Base-by-base conservation (phyloP, 2,888 invertebrate species). In the Drosophila dives region DNA sequence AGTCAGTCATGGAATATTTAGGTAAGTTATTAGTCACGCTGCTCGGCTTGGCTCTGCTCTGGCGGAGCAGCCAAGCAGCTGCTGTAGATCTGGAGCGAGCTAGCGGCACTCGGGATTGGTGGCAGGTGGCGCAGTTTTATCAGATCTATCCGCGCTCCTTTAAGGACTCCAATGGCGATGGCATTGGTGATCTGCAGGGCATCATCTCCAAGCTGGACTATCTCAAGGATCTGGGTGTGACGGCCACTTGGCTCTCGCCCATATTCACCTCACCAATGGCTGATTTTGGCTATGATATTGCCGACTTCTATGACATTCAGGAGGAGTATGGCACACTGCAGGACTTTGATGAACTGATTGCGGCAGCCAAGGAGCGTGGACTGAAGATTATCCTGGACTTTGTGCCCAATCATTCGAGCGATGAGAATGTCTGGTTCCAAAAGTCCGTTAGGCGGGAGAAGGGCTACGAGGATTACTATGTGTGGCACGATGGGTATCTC, bases 131-230 rank as follows among this genome's bases (percentile, higher is more conserved):
- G 40, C 94, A 95, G 12, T 94, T 97, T 63, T 98, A 98, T 93
- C 97, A 98, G 93, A 95, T 98, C 70, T 97, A 97, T 91, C 96
- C 97, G 0, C 94, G 96, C 72, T 97, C 98, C 0, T 98, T 97
- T 92, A 95, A 95, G 91, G 98, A 99, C 92, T 95, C 95, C 38
- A 93, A 97, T 91, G 96, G 95, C 0, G 96, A 98, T 92, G 98
- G 98, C 32, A 94, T 96, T 48, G 98, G 98, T 0, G 98, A 98
- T 92, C 93, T 98, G 42, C 94, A 94, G 94, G 95, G 95, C 33
- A 94, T 96, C 51, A 94, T 94, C 8, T 93, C 94, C n/a, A 94
- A 94, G 69, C 87, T 95, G 33, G 94, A 94, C n/a, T 95, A 97
- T 84, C 91, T 97, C 8, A 94, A 94, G 55, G 95, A 95, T 32